Percentiles rank a stretch among this genome's conserved stretches.
These are phyloP conservation scores for Noctua janthe DNA, from an alignment of 2,888 invertebrate species.

Conservation along the genomic window DNA sequence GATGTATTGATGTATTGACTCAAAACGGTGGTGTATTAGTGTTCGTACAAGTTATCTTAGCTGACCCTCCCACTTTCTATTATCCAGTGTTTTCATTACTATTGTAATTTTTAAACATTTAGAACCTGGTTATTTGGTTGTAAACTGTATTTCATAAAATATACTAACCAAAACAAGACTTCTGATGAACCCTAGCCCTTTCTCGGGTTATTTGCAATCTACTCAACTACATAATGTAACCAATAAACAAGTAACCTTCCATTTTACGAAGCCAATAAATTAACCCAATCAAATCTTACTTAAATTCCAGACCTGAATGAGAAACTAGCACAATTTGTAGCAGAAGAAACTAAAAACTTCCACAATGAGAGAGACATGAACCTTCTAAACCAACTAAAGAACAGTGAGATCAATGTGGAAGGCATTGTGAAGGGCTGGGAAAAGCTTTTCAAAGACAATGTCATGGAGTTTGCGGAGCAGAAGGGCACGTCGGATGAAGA, in stretches of 20 bases:
- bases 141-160: neutral
- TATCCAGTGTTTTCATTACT: neutral
- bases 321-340: conserved; percentile 91
- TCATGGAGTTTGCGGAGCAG: conserved; percentile 95
- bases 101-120: neutral
- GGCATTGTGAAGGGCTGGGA: conserved; percentile 95
- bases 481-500: conserved; percentile 95
- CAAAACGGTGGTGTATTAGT: neutral
- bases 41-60: neutral
- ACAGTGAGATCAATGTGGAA: conserved; percentile 93
- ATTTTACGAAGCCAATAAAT: neutral
- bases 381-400: conserved; percentile 91
- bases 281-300: neutral
- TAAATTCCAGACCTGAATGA: conserved; percentile 89
- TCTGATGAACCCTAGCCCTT: neutral
- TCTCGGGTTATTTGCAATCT: neutral
- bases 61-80: conserved; percentile 39
- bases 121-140: neutral
- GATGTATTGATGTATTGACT: neutral
- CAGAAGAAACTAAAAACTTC: conserved; percentile 92
- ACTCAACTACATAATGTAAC: neutral
- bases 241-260: neutral
- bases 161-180: neutral
- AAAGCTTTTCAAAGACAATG: conserved; percentile 94
- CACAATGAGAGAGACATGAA: conserved; percentile 92